Conservation (phyloP, 2,113 vertebrate genomes). For the Centrocercus urophasianus region DNA sequence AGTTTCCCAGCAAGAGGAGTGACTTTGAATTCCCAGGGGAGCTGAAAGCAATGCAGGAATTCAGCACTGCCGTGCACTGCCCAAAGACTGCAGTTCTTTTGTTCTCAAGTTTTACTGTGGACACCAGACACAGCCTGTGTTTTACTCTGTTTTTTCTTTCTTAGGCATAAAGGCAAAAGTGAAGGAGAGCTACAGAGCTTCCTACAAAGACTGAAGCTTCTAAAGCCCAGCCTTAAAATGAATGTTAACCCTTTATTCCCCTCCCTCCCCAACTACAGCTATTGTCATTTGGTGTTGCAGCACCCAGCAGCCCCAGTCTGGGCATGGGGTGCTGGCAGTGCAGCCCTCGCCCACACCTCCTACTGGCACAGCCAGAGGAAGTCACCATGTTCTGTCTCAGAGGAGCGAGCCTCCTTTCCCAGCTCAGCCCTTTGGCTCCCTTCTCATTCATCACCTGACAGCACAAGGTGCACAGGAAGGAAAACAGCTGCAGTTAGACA, state of each 20-base stretch:
- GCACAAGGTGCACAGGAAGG: constrained; percentile 28
- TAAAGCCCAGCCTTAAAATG: not conserved
- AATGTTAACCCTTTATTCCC: not conserved
- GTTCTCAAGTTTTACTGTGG: constrained; percentile 58
- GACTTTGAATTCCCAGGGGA: constrained; percentile 37
- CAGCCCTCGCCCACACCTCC: not conserved
- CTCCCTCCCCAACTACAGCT: not conserved
- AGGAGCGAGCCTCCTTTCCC: not conserved
- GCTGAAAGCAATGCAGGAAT: constrained; percentile 31
- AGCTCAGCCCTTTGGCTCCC: not conserved
- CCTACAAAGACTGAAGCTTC: not conserved
- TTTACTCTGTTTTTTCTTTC: constrained; percentile 50
- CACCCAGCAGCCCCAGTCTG: rapidly evolving
- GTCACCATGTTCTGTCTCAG: not conserved
- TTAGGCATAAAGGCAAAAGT: not conserved
- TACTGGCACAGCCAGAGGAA: not conserved
- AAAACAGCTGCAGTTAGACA: not conserved
- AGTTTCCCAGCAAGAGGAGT: not conserved
- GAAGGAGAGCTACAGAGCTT: not conserved
- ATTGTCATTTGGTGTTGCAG: not conserved
- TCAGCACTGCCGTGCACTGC: not conserved
- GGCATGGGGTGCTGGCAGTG: rapidly evolving
- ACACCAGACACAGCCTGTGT: constrained; percentile 26
- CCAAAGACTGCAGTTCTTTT: constrained; percentile 57
- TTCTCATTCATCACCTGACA: not conserved